phyloP scores from a whole-genome alignment of 2,888 invertebrate genomes.

The Synanthedon vespiformis region DNA sequence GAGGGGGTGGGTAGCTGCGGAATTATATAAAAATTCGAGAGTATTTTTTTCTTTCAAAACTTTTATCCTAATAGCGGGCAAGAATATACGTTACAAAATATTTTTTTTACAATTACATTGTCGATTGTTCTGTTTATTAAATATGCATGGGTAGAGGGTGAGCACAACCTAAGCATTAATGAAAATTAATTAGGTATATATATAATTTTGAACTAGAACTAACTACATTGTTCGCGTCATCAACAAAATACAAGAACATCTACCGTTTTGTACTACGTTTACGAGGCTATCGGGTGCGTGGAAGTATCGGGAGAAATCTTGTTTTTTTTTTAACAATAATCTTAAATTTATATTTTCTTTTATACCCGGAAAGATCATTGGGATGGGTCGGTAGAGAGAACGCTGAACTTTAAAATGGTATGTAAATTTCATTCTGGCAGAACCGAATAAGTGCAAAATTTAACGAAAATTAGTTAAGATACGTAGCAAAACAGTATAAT shows the following conservation, averaged over 20 bases:
- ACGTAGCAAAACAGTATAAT: too few relatives aligned
- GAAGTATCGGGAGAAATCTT: too few relatives aligned
- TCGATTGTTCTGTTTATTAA: slow-evolving; percentile 5
- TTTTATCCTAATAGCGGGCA: slow-evolving; percentile 24
- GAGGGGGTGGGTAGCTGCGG: slow-evolving; percentile 22
- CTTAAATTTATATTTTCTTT: too few relatives aligned
- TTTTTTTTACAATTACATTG: background rate
- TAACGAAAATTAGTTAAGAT: too few relatives aligned
- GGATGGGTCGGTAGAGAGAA: too few relatives aligned
- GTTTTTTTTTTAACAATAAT: background rate
- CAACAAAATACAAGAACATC: too few relatives aligned
- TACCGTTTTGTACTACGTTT: slow-evolving; percentile 54
- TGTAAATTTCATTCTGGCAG: too few relatives aligned
- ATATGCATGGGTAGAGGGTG: slow-evolving; percentile 40
- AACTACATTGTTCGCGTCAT: slow-evolving; percentile 24
- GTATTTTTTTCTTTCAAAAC: slow-evolving; percentile 18
- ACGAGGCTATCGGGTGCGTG: slow-evolving; percentile 14
- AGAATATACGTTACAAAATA: slow-evolving; percentile 17
- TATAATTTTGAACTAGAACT: slow-evolving; percentile 11
- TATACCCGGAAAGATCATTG: too few relatives aligned
- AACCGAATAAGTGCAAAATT: too few relatives aligned
- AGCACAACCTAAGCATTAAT: slow-evolving; percentile 40
- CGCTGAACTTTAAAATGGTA: too few relatives aligned
- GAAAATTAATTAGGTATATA: slow-evolving; percentile 2
- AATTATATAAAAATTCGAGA: slow-evolving; percentile 23